Evolutionary conservation across 2,113 vertebrate genomes (phyloP).

Genomic region (Festucalex cinctus): DNA sequence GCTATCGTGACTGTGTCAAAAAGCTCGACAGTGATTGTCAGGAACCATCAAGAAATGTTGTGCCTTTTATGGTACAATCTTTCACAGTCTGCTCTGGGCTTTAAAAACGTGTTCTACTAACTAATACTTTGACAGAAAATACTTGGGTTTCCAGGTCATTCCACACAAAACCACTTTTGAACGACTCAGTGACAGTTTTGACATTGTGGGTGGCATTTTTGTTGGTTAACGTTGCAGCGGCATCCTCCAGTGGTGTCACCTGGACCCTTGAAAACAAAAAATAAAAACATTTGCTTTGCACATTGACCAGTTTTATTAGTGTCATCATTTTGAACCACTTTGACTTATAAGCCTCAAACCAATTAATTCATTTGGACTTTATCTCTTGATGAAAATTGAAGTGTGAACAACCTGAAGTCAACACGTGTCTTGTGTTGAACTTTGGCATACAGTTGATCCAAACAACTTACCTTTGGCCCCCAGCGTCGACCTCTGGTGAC

Average conservation of each 20-base stretch:
- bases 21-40: constrained; percentile 3
- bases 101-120: constrained; percentile 9
- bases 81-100: constrained; percentile 11
- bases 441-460: not conserved
- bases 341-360: no score
- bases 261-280: constrained; percentile 66
- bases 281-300: not conserved
- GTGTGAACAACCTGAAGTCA: not conserved
- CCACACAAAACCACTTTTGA: not conserved
- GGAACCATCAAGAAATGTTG: constrained; percentile 13
- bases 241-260: constrained; percentile 83
- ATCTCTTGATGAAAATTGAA: not conserved
- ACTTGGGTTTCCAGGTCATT: constrained; percentile 5
- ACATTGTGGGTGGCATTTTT: constrained; percentile 80
- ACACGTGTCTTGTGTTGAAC: no score
- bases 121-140: not conserved
- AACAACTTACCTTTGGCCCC: constrained; percentile 78
- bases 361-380: no score
- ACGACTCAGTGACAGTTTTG: constrained; percentile 81
- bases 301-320: not conserved
- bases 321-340: not conserved
- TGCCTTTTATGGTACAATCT: constrained; percentile 2
- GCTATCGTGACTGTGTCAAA: not conserved
- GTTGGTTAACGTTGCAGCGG: constrained; percentile 79
- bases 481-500: constrained; percentile 90